phyloP scores from a whole-genome alignment of 2,797 vertebrate species.

The Aratinga solstitialis region DNA sequence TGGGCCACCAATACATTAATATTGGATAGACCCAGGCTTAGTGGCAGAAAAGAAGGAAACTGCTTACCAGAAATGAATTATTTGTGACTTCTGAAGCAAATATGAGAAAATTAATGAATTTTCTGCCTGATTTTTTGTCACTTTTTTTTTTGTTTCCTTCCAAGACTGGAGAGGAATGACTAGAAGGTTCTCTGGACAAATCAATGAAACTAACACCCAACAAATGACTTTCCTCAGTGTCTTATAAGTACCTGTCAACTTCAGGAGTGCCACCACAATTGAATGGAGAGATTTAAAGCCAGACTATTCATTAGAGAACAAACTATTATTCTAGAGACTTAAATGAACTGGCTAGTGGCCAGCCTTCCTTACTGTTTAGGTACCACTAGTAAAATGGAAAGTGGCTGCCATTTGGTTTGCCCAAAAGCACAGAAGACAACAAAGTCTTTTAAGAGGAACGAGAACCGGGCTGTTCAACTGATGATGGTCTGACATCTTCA shows the following conservation, averaged over 20 bases:
- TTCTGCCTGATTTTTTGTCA: not conserved
- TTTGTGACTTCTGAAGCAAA: not conserved
- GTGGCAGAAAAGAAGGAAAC: not conserved
- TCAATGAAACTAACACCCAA: conserved; percentile 41
- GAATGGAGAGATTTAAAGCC: conserved; percentile 66
- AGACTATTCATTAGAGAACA: conserved; percentile 62
- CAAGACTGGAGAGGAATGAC: not conserved
- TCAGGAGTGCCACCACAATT: conserved; percentile 49
- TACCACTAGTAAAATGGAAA: conserved; percentile 38
- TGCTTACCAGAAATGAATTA: not conserved
- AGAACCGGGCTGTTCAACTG: conserved; percentile 9
- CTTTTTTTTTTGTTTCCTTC: not conserved
- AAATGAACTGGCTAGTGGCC: conserved; percentile 61
- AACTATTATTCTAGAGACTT: conserved; percentile 60
- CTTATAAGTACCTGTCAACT: conserved; percentile 56
- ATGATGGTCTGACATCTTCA: not conserved
- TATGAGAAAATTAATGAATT: not conserved
- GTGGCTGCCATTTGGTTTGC: conserved; percentile 43
- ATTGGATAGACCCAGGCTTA: not conserved
- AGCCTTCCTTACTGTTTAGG: conserved; percentile 30
- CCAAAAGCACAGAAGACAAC: conserved; percentile 11
- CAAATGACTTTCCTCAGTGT: conserved; percentile 46
- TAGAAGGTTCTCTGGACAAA: conserved; percentile 45
- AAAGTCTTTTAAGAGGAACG: conserved; percentile 28
- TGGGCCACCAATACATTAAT: not conserved